These are phyloP conservation scores for Eupithecia exiguata DNA, from an alignment of 2,888 invertebrate genomes.

Conservation along the genomic window DNA sequence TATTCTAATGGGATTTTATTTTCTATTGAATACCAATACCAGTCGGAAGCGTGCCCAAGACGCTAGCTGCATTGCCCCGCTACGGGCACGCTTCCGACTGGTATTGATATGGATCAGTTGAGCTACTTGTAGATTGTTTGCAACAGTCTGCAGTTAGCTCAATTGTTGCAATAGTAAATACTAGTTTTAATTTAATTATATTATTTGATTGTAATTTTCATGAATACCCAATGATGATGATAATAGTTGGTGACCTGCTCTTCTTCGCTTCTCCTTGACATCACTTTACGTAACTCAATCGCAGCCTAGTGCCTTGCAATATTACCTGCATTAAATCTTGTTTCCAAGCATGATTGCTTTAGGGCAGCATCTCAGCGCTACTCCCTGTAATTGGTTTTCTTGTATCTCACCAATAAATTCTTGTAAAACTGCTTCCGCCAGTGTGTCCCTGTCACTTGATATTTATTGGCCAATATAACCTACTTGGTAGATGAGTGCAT, in stretches of 20 bases:
- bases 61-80: too few species aligned
- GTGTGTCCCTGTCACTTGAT: background rate
- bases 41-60: too few species aligned
- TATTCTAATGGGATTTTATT: too few species aligned
- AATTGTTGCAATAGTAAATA: too few species aligned
- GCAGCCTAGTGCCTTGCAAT: background rate
- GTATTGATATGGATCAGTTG: too few species aligned
- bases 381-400: background rate
- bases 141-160: too few species aligned
- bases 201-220: too few species aligned
- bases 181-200: too few species aligned
- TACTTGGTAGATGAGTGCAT: background rate
- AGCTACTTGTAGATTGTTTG: too few species aligned
- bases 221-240: background rate
- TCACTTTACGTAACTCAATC: background rate
- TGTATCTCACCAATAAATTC: background rate
- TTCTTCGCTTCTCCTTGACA: background rate
- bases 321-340: constrained; percentile 1
- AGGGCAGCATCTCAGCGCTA: background rate
- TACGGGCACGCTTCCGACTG: too few species aligned
- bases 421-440: background rate
- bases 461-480: constrained; percentile 10
- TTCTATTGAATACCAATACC: too few species aligned
- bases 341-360: background rate
- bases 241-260: background rate